Conservation (phyloP, 2,797 vertebrate genomes). For the Rachycentron canadum region DNA sequence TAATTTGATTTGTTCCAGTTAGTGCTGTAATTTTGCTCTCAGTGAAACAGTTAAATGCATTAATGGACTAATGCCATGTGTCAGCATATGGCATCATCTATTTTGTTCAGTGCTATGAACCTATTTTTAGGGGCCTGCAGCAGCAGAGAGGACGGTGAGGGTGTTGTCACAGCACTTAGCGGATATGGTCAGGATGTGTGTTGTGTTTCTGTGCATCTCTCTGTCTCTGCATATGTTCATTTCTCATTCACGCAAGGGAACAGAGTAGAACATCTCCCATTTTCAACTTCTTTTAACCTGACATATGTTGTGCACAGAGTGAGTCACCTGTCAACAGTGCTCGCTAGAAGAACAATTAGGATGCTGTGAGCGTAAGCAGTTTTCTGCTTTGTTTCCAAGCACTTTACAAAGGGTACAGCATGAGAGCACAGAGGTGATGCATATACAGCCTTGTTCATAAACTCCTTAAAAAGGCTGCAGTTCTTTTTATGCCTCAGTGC, state of each 20-base stretch:
- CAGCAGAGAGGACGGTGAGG: constrained; percentile 23
- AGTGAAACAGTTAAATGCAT: constrained; percentile 38
- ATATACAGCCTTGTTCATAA: constrained; percentile 36
- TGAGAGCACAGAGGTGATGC: constrained; percentile 26
- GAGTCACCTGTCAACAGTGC: constrained; percentile 56
- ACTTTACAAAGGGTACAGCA: constrained; percentile 18
- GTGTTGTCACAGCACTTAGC: constrained; percentile 44
- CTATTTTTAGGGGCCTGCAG: constrained; percentile 55
- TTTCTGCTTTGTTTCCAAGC: constrained; percentile 37
- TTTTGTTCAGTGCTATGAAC: constrained; percentile 41
- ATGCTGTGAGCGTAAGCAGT: constrained; percentile 25
- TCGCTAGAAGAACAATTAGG: constrained; percentile 34
- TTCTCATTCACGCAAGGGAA: constrained; percentile 33
- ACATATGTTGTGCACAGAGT: constrained; percentile 27
- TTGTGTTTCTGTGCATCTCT: not conserved
- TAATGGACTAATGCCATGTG: constrained; percentile 36
- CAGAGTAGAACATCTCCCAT: constrained; percentile 32
- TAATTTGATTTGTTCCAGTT: not conserved
- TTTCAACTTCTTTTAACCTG: constrained; percentile 59
- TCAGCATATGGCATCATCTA: constrained; percentile 56
- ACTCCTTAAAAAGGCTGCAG: constrained; percentile 18
- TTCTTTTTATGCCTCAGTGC: not conserved
- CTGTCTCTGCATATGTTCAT: not conserved
- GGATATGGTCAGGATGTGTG: constrained; percentile 23
- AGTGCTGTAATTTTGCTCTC: constrained; percentile 14